Evolutionary conservation across 2,113 vertebrate genomes (phyloP).

Genomic region (Semicossyphus pulcher): DNA sequence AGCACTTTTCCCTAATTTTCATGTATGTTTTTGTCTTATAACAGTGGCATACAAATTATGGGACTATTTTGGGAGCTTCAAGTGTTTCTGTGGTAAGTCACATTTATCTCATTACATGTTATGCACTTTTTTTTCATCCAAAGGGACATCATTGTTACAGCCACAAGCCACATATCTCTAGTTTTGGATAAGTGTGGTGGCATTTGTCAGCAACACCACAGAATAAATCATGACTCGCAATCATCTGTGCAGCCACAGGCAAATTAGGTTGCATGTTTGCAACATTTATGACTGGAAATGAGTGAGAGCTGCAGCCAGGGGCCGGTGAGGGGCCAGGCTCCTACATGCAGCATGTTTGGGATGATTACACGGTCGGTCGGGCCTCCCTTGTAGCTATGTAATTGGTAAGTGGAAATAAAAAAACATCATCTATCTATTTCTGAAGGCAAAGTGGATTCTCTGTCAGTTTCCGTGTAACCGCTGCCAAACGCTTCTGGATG

Average conservation of each 20-base stretch:
- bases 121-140: neutral
- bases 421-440: conserved; percentile 28
- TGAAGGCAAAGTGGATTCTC: conserved; percentile 36
- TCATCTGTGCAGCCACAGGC: conserved; percentile 4
- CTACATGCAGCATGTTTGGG: conserved; percentile 57
- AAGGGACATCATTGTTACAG: neutral
- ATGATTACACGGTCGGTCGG: conserved; percentile 63
- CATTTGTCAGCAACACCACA: neutral
- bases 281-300: conserved; percentile 20
- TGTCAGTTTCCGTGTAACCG: conserved; percentile 24
- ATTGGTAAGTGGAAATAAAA: conserved; percentile 41
- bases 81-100: neutral
- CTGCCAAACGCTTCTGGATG: conserved; percentile 43
- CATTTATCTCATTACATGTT: neutral
- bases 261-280: conserved; percentile 44
- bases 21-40: neutral
- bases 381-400: conserved; percentile 50
- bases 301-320: conserved; percentile 30
- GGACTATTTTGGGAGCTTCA: neutral
- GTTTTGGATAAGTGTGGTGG: neutral
- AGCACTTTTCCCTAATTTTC: neutral
- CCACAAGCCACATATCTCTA: conserved; percentile 6
- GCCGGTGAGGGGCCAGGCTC: conserved; percentile 48
- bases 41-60: neutral
- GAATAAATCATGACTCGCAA: conserved; percentile 16